Evolutionary conservation across 1,140 invertebrate species (phyloP).

Genomic region (Amphibalanus amphitrite): DNA sequence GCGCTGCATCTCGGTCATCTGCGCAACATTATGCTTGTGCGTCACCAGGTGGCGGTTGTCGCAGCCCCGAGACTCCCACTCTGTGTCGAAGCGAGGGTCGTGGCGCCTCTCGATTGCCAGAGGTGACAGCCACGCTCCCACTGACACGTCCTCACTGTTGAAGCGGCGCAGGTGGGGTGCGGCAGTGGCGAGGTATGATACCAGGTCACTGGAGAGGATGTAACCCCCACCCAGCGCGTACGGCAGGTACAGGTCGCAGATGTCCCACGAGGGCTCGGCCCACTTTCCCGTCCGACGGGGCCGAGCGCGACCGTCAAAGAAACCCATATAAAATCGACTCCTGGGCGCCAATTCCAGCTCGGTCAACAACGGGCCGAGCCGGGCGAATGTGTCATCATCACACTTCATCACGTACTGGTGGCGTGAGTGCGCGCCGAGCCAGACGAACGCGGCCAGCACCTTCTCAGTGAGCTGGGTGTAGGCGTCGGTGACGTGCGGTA

Average conservation of each 20-base stretch:
- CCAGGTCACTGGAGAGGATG: slow-evolving; percentile 61
- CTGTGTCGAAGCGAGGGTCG: slow-evolving; percentile 84
- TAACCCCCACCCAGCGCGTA: slow-evolving; percentile 95
- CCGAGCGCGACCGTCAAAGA: slow-evolving; percentile 68
- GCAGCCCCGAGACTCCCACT: slow-evolving; percentile 76
- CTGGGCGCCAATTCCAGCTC: slow-evolving; percentile 32
- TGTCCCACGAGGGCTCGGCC: slow-evolving; percentile 68
- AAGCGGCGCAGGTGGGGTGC: slow-evolving; percentile 43
- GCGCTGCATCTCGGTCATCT: slow-evolving; percentile 57
- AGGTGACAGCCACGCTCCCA: slow-evolving; percentile 80
- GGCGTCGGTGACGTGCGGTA: slow-evolving; percentile 44
- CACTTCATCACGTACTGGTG: slow-evolving; percentile 64
- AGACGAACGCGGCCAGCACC: slow-evolving; percentile 40
- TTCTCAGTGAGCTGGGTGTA: slow-evolving; percentile 55
- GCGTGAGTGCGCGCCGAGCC: slow-evolving; percentile 29
- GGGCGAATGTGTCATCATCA: slow-evolving; percentile 69
- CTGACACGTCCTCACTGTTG: slow-evolving; percentile 81
- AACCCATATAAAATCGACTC: slow-evolving; percentile 67
- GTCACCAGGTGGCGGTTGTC: slow-evolving; percentile 65
- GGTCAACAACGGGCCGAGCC: slow-evolving; percentile 39
- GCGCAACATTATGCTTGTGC: slow-evolving; percentile 54
- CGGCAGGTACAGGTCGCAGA: slow-evolving; percentile 85
- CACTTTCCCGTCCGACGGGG: slow-evolving; percentile 66
- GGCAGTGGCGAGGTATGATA: slow-evolving; percentile 61
- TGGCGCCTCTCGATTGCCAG: slow-evolving; percentile 72